Percentiles rank a stretch among this genome's conserved stretches.
Evolutionary conservation across 2,888 invertebrate species (phyloP).

Genomic region (Synergus japonicus): DNA sequence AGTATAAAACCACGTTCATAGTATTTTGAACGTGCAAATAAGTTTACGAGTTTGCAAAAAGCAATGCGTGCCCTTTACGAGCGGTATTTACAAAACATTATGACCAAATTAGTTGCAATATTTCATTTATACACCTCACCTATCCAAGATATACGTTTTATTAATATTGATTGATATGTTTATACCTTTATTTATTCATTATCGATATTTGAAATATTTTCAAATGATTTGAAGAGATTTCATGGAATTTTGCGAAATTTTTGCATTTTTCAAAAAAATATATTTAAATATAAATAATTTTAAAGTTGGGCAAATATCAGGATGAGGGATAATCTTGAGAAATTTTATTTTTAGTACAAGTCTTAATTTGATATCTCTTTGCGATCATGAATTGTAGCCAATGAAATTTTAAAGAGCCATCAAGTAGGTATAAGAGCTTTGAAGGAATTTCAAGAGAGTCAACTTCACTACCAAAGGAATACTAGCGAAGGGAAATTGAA

Average conservation of each 20-base stretch:
- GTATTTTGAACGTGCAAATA: neutral
- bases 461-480: constrained; percentile 8
- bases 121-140: neutral
- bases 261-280: too few relatives aligned
- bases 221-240: too few relatives aligned
- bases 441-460: constrained; percentile 12
- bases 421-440: constrained; percentile 7
- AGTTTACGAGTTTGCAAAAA: neutral
- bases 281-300: too few relatives aligned
- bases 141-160: neutral
- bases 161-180: neutral
- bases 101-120: neutral
- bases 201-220: too few relatives aligned
- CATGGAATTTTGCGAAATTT: too few relatives aligned
- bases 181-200: too few relatives aligned
- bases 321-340: neutral
- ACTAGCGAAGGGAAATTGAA: constrained; percentile 8
- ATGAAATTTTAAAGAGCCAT: neutral
- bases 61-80: neutral
- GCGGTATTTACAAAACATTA: neutral
- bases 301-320: neutral
- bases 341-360: neutral
- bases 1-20: neutral
- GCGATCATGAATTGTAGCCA: neutral
- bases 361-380: neutral